Evolutionary conservation across 2,797 vertebrate species (phyloP).

Genomic region (Remorina albescens): DNA sequence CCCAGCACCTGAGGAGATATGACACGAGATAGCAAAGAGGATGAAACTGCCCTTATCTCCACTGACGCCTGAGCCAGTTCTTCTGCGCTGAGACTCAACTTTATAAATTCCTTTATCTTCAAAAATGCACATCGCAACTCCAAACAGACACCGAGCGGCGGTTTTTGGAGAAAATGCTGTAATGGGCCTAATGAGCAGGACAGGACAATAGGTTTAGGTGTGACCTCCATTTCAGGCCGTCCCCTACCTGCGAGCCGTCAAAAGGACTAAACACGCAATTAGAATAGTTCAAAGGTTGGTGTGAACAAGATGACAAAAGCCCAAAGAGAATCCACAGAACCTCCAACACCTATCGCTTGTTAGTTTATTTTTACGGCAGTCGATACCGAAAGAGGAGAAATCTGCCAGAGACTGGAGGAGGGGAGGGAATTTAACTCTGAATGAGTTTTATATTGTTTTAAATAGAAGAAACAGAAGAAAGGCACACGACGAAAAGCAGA

Average conservation of each 20-base stretch:
- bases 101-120: conserved; percentile 18
- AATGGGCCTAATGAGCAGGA: conserved; percentile 69
- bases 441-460: not conserved
- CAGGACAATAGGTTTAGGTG: conserved; percentile 78
- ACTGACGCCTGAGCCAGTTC: conserved; percentile 26
- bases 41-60: conserved; percentile 43
- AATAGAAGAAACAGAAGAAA: not conserved
- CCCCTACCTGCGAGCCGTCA: conserved; percentile 76
- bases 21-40: conserved; percentile 56
- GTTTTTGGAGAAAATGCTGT: conserved; percentile 22
- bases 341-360: conserved; percentile 79
- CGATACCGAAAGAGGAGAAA: conserved; percentile 26
- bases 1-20: conserved; percentile 55
- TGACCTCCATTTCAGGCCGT: conserved; percentile 78
- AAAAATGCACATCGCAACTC: conserved; percentile 20
- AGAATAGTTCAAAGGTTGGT: conserved; percentile 75
- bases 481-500: conserved; percentile 10
- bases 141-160: not conserved
- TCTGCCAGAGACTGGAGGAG: conserved; percentile 8
- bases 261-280: conserved; percentile 78
- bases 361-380: conserved; percentile 79
- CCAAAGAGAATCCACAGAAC: conserved; percentile 70
- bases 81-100: conserved; percentile 24
- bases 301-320: conserved; percentile 80
- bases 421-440: not conserved